Conservation (phyloP, 2,888 invertebrate genomes). For the Rutpela maculata region DNA sequence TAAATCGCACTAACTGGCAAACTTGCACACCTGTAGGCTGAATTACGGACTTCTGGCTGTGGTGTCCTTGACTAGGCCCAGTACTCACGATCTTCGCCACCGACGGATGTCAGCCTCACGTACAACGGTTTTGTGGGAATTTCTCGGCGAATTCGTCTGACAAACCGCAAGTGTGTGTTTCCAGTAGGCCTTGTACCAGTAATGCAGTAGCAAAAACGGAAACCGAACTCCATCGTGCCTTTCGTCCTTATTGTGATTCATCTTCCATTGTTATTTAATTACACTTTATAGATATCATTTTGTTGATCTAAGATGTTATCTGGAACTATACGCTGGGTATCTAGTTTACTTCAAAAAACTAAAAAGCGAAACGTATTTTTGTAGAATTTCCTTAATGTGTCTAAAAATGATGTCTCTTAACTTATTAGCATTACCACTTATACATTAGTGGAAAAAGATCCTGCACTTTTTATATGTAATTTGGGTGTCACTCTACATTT, state of each 20-base stretch:
- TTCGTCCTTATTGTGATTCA: background rate
- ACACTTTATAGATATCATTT: no score
- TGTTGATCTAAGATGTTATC: no score
- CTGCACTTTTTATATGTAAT: no score
- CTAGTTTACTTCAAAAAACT: no score
- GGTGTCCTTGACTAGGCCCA: slow-evolving; percentile 11
- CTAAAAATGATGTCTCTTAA: no score
- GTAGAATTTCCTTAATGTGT: no score
- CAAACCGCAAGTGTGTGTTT: background rate
- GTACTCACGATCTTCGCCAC: background rate
- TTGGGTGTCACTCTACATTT: no score
- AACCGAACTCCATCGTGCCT: background rate
- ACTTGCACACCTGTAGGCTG: background rate
- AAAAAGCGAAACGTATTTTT: no score
- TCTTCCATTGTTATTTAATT: no score
- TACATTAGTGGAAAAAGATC: no score
- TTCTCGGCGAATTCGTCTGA: background rate
- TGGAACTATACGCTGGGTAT: no score
- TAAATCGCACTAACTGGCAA: background rate
- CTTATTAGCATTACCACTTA: no score
- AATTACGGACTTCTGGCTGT: background rate
- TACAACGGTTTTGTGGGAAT: slow-evolving; percentile 10
- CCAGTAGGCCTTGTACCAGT: slow-evolving; percentile 1
- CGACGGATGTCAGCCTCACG: slow-evolving; percentile 8
- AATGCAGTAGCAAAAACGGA: background rate